A percentile compares a stretch with the other conserved stretches of the same genome.
phyloP scores from a whole-genome alignment of 2,113 vertebrate genomes.

The Cryptotis parvus region DNA sequence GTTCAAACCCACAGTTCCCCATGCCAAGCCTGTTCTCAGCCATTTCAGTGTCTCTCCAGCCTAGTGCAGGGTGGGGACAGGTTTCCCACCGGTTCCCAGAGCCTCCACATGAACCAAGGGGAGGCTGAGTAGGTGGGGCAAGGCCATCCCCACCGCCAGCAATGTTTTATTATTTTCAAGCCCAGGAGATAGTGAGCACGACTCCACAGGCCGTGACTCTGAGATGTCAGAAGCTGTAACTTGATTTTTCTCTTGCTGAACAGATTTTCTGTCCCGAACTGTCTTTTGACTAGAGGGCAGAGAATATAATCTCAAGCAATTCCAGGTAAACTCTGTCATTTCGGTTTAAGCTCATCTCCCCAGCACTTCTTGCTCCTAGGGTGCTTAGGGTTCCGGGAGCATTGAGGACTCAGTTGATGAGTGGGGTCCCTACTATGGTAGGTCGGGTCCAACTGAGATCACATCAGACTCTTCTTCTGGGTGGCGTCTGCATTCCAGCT shows the following conservation, averaged over 20 bases:
- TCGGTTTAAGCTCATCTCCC: not conserved
- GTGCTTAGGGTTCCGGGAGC: rapidly evolving
- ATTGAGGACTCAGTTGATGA: no score
- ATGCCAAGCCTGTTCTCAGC: no score
- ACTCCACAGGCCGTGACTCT: not conserved
- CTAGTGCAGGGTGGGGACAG: no score
- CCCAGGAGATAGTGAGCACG: not conserved
- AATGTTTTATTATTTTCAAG: not conserved
- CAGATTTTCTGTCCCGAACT: slow-evolving; percentile 48
- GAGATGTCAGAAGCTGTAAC: not conserved
- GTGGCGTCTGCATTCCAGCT: not conserved
- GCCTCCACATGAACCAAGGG: rapidly evolving
- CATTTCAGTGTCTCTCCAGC: no score
- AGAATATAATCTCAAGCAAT: slow-evolving; percentile 62
- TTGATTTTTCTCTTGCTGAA: slow-evolving; percentile 52
- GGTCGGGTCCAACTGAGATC: no score
- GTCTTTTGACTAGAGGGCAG: slow-evolving; percentile 52
- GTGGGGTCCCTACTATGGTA: no score
- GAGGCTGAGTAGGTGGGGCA: not conserved
- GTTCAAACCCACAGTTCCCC: no score
- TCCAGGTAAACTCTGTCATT: slow-evolving; percentile 50
- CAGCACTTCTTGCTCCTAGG: not conserved
- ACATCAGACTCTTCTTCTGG: no score
- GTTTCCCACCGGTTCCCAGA: not conserved
- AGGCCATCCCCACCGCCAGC: rapidly evolving